Conservation (phyloP, 1,140 invertebrate species). For the Drosophila truncata region DNA sequence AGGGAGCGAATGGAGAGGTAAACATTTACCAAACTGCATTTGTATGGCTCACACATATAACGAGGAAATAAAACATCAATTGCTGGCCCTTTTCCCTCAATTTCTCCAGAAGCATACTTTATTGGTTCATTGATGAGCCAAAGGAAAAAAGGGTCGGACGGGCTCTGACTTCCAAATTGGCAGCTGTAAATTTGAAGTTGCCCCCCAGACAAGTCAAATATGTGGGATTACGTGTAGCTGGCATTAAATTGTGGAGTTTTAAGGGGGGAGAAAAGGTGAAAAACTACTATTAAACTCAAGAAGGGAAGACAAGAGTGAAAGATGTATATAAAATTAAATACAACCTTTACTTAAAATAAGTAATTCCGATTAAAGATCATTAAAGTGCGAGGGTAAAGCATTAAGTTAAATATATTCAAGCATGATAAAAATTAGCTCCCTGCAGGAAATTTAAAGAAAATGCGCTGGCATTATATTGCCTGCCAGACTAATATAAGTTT, state of each 20-base stretch:
- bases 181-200: slow-evolving; percentile 43
- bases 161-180: slow-evolving; percentile 40
- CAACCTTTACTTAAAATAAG: not conserved
- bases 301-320: not conserved
- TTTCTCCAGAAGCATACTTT: slow-evolving; percentile 30
- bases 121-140: slow-evolving; percentile 43
- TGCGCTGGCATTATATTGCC: slow-evolving; percentile 37
- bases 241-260: slow-evolving; percentile 14
- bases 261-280: not conserved
- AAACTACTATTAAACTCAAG: slow-evolving; percentile 9
- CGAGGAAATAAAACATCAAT: slow-evolving; percentile 40
- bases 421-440: not conserved
- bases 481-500: slow-evolving; percentile 61
- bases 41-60: slow-evolving; percentile 36
- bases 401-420: not conserved
- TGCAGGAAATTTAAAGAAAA: slow-evolving; percentile 27
- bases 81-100: slow-evolving; percentile 17
- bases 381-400: no score
- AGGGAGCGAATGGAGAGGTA: slow-evolving; percentile 15
- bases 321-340: not conserved
- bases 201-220: slow-evolving; percentile 29
- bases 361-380: not conserved
- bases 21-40: slow-evolving; percentile 28
- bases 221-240: slow-evolving; percentile 28
- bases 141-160: slow-evolving; percentile 39